Evolutionary conservation across 1,140 invertebrate species (phyloP), one percentile per base, ranked within the genome.

Genomic region (Argopecten irradians): DNA sequence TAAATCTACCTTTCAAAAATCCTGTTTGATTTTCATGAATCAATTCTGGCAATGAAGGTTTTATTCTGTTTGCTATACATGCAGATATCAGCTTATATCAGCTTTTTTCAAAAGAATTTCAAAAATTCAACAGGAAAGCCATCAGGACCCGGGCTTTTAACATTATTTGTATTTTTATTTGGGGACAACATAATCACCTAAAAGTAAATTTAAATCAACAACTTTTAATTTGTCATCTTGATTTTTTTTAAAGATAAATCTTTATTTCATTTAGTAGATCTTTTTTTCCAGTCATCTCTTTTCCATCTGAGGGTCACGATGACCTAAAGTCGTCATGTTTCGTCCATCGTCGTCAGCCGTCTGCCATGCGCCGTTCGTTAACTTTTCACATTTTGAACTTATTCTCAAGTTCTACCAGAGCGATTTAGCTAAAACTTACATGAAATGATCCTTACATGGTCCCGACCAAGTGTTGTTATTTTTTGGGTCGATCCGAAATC

Each of bases 91-190:
- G 32, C 41, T 88, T 88, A 46, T 88, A 88, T 16, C 82, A n/a
- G 16, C 22, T 86, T 32, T 88, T 88, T 82, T 86, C 22, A 16
- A 88, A 28, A 0, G 87, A 88, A 82, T 88, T 88, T 13, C 85
- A 85, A 85, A 88, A 88, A 46, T 19, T 88, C 87, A 32, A n/a
- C 34, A 46, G 87, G 55, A 85, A 82, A 88, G 13, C 87, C 87
- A 82, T 88, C 84, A 28, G 84, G 71, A 1, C 41, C 87, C 16
- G 87, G 87, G 34, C 43, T 46, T 46, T 88, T 82, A 32, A 32
- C 41, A 85, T 88, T 82, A 36, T 88, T 86, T 16, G 55, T 11
- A 8, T 11, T 33, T 82, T 85, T 85, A 22, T 35, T 82, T 82
- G 13, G 43, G 86, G 16, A 28, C 32, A 34, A 33, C 16, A 35